Evolutionary conservation across 1,140 invertebrate genomes (phyloP), one percentile per base, ranked within the genome.

Genomic region (Oscheius sp.): DNA sequence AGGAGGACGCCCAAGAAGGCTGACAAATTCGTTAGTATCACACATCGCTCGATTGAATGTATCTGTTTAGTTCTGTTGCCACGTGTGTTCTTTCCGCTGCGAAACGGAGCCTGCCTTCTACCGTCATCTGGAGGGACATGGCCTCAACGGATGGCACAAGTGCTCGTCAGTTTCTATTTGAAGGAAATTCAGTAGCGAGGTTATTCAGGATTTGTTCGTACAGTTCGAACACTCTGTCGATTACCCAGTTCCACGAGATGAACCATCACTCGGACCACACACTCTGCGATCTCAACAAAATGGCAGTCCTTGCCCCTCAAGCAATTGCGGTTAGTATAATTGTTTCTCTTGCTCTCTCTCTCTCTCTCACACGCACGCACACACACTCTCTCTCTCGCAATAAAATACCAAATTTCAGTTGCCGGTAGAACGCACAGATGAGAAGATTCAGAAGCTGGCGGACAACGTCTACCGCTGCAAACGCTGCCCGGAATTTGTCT

Each of bases 181-280:
- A 45, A 13, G 13, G 38, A 45, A 10, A 13, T 20, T 10, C 4
- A 55, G 20, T 26, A 20, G 3, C 10, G 31, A 10, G 23, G 20
- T 55, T 10, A 26, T 26, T 55, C 52, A 55, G 23, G 29, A 36
- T 34, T 10, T 35, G 32, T 20, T 13, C n/a, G 3, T 38, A 65
- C 36, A 36, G 31, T 13, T 4, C 36, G 15, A n/a, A 3, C 29
- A 36, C 20, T 3, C 26, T 26, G 2, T 42, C 32, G 63, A 15
- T 65, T 28, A 36, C 35, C 34, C 29, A 18, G 10, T 63, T 63
- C 59, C 59, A 63, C 29, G 23, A 10, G 34, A 36, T 63, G 59
- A 31, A 63, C 34, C 59, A 63, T 32, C 59, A 63, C 23, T 34
- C 59, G 59, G 34, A 63, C 15, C 28, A 63, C 4, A 36, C 59